Evolutionary conservation across 2,888 invertebrate genomes (phyloP).

Genomic region (Sinopyrophorus schimmeli): DNA sequence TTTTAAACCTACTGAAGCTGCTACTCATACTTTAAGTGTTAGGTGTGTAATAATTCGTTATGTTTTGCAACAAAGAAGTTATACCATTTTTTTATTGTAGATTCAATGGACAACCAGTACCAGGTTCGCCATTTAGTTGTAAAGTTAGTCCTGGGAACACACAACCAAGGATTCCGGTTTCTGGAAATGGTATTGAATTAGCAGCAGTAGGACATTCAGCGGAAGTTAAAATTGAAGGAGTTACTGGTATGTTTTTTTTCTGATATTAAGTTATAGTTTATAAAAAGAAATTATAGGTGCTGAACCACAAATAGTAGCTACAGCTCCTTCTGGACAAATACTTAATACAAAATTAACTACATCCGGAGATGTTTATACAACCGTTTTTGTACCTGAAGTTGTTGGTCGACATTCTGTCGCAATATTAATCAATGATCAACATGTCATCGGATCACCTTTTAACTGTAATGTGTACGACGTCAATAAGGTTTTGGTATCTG

Average conservation of each 20-base stretch:
- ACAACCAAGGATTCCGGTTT: slow-evolving; percentile 64
- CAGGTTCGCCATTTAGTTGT: slow-evolving; percentile 94
- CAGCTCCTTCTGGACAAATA: slow-evolving; percentile 82
- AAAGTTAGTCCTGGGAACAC: slow-evolving; percentile 69
- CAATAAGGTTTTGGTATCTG: slow-evolving; percentile 73
- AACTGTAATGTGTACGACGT: slow-evolving; percentile 95
- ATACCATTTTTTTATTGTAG: too few species aligned
- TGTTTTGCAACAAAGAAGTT: background rate
- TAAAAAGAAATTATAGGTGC: slow-evolving; percentile 57
- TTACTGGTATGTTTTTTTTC: slow-evolving; percentile 48
- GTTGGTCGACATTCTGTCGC: slow-evolving; percentile 87
- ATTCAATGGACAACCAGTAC: slow-evolving; percentile 75
- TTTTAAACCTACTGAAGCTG: slow-evolving; percentile 94
- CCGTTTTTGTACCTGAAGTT: slow-evolving; percentile 80
- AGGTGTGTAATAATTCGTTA: too few species aligned
- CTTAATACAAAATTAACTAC: slow-evolving; percentile 73
- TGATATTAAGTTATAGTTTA: background rate
- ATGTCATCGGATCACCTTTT: slow-evolving; percentile 89
- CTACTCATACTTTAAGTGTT: slow-evolving; percentile 88
- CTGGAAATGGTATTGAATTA: slow-evolving; percentile 70
- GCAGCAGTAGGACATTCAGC: slow-evolving; percentile 70
- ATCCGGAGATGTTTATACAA: slow-evolving; percentile 70
- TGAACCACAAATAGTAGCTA: slow-evolving; percentile 73
- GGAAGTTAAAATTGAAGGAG: slow-evolving; percentile 61
- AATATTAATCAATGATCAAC: slow-evolving; percentile 79